phyloP scores from a whole-genome alignment of 2,113 vertebrate genomes.

The Glareola pratincola region DNA sequence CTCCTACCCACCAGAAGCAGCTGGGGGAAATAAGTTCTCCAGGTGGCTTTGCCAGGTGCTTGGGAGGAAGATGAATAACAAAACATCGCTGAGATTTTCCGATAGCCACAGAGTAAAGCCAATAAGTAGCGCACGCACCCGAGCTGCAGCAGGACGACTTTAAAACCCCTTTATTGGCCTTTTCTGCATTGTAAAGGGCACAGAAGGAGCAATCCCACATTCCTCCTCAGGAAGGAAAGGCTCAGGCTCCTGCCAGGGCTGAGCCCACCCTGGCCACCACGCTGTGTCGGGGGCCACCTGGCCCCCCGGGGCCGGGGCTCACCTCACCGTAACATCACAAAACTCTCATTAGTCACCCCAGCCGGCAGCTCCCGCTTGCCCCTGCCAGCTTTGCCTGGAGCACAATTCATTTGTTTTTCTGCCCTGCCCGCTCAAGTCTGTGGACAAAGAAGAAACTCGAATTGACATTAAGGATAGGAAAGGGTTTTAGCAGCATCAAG shows the following conservation, averaged over 20 bases:
- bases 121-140: fast-evolving
- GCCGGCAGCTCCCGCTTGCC: fast-evolving
- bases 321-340: not conserved
- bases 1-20: not conserved
- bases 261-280: not conserved
- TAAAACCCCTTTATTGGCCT: not conserved
- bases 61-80: not conserved
- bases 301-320: not conserved
- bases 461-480: not conserved
- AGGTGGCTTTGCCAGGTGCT: not conserved
- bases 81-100: not conserved
- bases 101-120: not conserved
- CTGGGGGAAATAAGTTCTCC: not conserved
- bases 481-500: not conserved
- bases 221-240: not conserved
- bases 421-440: not conserved
- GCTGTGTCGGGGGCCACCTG: not conserved
- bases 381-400: not conserved
- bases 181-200: not conserved
- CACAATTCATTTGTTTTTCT: not conserved
- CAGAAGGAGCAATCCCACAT: not conserved
- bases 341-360: not conserved
- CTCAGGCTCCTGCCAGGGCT: not conserved
- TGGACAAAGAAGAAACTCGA: not conserved
- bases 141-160: not conserved